Conservation (phyloP, 2,888 invertebrate species). For the Drosophila maculinotata region DNA sequence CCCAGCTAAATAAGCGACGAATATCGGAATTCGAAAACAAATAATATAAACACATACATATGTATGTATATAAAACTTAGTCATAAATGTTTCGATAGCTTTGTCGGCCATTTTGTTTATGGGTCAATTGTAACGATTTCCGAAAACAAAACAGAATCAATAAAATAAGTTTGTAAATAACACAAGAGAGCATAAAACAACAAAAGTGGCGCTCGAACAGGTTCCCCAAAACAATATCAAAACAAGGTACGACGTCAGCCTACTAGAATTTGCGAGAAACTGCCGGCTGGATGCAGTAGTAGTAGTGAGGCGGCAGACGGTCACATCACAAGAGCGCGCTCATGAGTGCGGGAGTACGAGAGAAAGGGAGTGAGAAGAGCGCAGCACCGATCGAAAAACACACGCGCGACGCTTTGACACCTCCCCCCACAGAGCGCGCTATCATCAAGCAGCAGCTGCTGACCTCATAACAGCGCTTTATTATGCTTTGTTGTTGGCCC, state of each 20-base stretch:
- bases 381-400: conserved; percentile 21
- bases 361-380: conserved; percentile 8
- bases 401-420: conserved; percentile 36
- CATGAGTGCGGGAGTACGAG: conserved; percentile 1
- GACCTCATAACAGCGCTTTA: conserved; percentile 67
- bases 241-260: conserved; percentile 23
- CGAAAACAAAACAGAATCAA: conserved; percentile 67
- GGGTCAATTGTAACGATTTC: conserved; percentile 68
- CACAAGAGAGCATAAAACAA: conserved; percentile 28
- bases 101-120: conserved; percentile 57
- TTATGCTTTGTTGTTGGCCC: conserved; percentile 36
- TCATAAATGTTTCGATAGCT: conserved; percentile 41
- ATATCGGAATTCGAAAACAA: conserved; percentile 20
- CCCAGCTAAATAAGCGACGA: background rate
- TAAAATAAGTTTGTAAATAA: conserved; percentile 56
- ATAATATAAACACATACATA: background rate
- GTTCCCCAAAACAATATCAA: conserved; percentile 29
- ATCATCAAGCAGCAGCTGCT: conserved; percentile 8
- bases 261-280: conserved; percentile 51
- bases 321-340: conserved; percentile 1
- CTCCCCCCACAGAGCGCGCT: conserved; percentile 1
- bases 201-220: conserved; percentile 26
- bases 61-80: conserved; percentile 2
- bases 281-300: conserved; percentile 29
- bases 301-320: background rate